Conservation (phyloP, 2,113 vertebrate genomes). For the Misgurnus mizolepis region DNA sequence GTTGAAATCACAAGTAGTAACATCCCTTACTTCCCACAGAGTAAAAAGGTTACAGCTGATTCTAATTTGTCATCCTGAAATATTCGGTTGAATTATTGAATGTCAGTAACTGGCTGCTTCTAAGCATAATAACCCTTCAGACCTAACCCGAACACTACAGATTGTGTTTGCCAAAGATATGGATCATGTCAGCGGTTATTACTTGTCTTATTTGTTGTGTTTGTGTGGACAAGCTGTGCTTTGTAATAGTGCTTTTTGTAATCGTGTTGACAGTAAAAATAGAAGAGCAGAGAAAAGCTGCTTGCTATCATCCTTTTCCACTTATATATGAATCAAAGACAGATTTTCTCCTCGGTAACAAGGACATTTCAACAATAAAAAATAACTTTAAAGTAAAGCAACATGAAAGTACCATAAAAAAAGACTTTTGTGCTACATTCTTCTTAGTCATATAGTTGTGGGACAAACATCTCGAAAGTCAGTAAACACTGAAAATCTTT, state of each 20-base stretch:
- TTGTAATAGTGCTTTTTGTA: not conserved
- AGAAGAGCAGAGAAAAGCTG: not conserved
- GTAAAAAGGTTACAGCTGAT: not conserved
- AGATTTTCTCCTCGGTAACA: not conserved
- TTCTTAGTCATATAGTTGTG: too few species aligned
- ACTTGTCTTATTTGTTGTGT: not conserved
- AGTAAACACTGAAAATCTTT: too few species aligned
- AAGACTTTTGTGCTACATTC: too few species aligned
- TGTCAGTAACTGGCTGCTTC: not conserved
- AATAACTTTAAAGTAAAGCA: too few species aligned
- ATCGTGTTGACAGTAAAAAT: not conserved
- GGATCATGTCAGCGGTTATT: not conserved
- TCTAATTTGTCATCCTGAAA: not conserved
- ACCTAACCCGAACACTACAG: not conserved
- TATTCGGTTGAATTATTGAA: not conserved
- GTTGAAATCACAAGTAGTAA: too few species aligned
- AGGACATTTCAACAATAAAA: not conserved
- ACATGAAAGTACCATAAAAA: too few species aligned
- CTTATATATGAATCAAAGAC: not conserved
- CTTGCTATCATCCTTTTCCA: not conserved
- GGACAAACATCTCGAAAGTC: too few species aligned
- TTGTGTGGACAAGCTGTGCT: not conserved
- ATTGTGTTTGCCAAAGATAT: slow-evolving; percentile 14
- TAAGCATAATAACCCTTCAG: not conserved
- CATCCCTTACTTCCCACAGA: too few species aligned